Base-by-base conservation (phyloP, 2,888 invertebrate genomes). In the Anagyrus pseudococci region DNA sequence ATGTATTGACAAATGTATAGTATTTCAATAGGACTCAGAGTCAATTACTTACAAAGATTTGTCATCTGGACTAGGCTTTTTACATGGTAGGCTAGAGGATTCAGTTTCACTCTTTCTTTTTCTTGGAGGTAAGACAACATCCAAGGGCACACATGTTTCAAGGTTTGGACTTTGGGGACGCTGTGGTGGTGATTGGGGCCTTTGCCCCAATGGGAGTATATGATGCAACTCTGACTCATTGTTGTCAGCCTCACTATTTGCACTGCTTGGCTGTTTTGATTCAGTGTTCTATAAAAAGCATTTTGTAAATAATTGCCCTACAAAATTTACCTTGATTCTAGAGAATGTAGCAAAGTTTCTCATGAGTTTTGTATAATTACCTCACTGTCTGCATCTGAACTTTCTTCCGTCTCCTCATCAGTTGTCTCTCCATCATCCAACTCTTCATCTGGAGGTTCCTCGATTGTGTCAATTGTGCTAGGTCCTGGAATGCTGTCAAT, bases 51-150 rank as follows among this genome's bases (percentile, higher is more conserved):
- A 77, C 77, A 70, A 67, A 64, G 72, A 74, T 72, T 80, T 83
- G 58, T 83, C 83, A 69, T 84, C 84, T 37, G 83, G 81, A 72
- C 80, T 81, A 66, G 83, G 76, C 73, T 85, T 86, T 78, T 86
- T 86, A 75, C 84, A 83, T 22, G 85, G 85, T 73, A 78, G 72
- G 67, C 69, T 76, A 15, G 73, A 74, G 13, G 73, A 74, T 55
- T 80, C 80, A 46, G 73, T 74, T 68, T 79, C 79, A 54, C 75
- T 77, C 66, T 79, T 80, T 49, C 80, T 75, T 67, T 80, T 80
- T 57, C 79, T 78, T 60, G 77, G 73, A 37, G 76, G 75, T 64
- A 79, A 76, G 41, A 77, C 74, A 33, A 75, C 71, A 55, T 78
- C 76, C 60, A 76, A 67, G 40, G 78, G 77, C 57, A 78, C 76